Evolutionary conservation across 2,797 vertebrate species (phyloP).

Genomic region (Lates japonicus): DNA sequence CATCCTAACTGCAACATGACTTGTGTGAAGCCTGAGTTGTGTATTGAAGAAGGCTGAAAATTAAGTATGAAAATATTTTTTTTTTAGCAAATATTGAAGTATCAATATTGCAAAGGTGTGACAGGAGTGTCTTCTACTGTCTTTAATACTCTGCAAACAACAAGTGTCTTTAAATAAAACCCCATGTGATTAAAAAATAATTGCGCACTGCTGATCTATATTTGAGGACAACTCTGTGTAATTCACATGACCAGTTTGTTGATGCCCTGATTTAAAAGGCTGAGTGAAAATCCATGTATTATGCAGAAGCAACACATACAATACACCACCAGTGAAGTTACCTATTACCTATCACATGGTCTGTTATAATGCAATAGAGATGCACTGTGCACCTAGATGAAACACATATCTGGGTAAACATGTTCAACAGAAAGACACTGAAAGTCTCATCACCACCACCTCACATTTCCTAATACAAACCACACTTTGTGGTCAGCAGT

Average conservation of each 20-base stretch:
- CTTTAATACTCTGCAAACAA: not conserved
- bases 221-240: not conserved
- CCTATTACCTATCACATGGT: too few relatives aligned
- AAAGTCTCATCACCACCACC: not conserved
- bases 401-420: not conserved
- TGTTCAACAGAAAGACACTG: not conserved
- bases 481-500: not conserved
- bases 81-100: not conserved
- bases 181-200: not conserved
- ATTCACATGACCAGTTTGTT: not conserved
- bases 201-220: not conserved
- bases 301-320: not conserved
- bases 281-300: not conserved
- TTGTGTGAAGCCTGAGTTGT: not conserved
- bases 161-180: not conserved
- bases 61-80: too few relatives aligned
- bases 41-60: not conserved
- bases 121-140: not conserved
- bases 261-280: not conserved
- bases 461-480: slow-evolving; percentile 1
- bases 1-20: not conserved
- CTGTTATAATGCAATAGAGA: not conserved
- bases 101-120: not conserved
- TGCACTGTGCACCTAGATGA: not conserved
- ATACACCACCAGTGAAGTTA: not conserved